phyloP scores from a whole-genome alignment of 2,113 vertebrate genomes.

The human (Homo sapiens) region GRCh38 chr9:67098001-67098500 shows the following conservation, averaged over 20 bases:
- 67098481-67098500: rapidly evolving
- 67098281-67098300: too few relatives aligned
- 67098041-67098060: neutral
- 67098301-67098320: too few relatives aligned
- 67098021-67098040: neutral
- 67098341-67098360: too few relatives aligned
- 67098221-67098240: neutral
- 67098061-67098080: neutral
- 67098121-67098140: neutral
- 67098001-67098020: neutral
- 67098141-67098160: neutral
- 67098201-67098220: neutral
- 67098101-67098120: neutral
- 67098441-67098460: too few relatives aligned
- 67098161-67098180: neutral
- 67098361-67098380: too few relatives aligned
- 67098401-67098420: too few relatives aligned
- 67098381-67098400: too few relatives aligned
- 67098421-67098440: too few relatives aligned
- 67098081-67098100: neutral
- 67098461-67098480: too few relatives aligned
- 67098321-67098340: too few relatives aligned
- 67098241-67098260: neutral
- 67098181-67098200: neutral
- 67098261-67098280: too few relatives aligned